A percentile compares a stretch with the other conserved stretches of the same genome.
phyloP scores from a whole-genome alignment of 1,140 invertebrate species.

The Saxidomus purpurata region DNA sequence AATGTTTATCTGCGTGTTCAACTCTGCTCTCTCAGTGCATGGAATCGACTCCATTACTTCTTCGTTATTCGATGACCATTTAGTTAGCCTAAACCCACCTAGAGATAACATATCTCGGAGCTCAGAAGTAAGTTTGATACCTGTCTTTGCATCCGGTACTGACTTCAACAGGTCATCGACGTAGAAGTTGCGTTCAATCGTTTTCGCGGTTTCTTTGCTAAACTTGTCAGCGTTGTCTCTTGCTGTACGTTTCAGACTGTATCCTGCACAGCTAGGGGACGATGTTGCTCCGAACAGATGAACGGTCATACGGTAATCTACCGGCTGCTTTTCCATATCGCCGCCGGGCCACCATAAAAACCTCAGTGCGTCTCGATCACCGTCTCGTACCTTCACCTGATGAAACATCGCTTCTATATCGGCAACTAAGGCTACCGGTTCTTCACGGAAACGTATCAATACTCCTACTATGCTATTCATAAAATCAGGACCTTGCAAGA shows the following conservation, averaged over 20 bases:
- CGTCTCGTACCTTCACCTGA: conserved; percentile 51
- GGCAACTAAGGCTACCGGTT: conserved; percentile 68
- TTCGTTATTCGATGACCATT: conserved; percentile 54
- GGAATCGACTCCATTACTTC: conserved; percentile 54
- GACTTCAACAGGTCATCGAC: conserved; percentile 67
- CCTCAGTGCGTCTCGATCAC: conserved; percentile 60
- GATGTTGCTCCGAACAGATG: conserved; percentile 69
- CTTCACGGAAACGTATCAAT: conserved; percentile 70
- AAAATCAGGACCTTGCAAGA: conserved; percentile 82
- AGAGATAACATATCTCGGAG: not conserved
- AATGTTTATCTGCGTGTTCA: not conserved
- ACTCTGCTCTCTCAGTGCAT: not conserved
- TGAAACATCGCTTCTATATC: conserved; percentile 74
- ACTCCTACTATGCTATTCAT: conserved; percentile 78
- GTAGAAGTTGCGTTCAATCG: conserved; percentile 63
- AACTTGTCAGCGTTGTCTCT: conserved; percentile 5
- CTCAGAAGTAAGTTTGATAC: conserved; percentile 31
- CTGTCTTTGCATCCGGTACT: conserved; percentile 2
- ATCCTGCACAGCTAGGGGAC: conserved; percentile 65
- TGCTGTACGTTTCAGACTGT: conserved; percentile 64
- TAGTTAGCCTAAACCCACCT: conserved; percentile 59
- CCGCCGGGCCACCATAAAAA: conserved; percentile 70
- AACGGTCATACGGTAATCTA: conserved; percentile 66
- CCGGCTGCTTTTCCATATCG: conserved; percentile 42
- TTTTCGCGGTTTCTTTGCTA: conserved; percentile 16